Evolutionary conservation across 2,888 invertebrate genomes (phyloP).

Genomic region (Erpobdella octoculata): DNA sequence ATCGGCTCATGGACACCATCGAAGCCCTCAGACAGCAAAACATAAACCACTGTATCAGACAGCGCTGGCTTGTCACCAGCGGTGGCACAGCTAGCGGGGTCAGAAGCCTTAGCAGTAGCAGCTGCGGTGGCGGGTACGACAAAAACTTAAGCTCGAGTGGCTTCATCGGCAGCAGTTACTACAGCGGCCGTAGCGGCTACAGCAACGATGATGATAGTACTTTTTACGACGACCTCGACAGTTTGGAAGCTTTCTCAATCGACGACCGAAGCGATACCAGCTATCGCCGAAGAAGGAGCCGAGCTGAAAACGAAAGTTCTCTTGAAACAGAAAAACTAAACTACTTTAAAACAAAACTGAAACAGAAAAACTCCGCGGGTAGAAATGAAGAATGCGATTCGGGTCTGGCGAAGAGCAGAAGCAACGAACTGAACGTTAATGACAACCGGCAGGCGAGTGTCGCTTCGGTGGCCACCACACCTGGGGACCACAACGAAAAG

Average conservation of each 20-base stretch:
- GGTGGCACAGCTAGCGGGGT: background rate
- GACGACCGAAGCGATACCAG: background rate
- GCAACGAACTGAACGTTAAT: too few relatives aligned
- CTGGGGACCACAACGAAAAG: too few relatives aligned
- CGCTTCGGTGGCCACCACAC: too few relatives aligned
- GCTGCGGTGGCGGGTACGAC: too few relatives aligned
- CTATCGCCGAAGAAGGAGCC: background rate
- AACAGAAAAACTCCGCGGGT: background rate
- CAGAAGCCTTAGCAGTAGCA: background rate
- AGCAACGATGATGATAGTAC: background rate
- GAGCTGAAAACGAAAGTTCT: background rate
- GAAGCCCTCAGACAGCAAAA: background rate
- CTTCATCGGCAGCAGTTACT: slow-evolving; percentile 7
- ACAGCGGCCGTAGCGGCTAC: background rate
- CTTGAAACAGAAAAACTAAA: background rate
- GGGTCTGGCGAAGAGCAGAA: background rate
- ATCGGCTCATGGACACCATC: background rate
- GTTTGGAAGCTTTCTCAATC: background rate
- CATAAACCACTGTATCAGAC: slow-evolving; percentile 8
- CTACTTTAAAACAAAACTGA: background rate
- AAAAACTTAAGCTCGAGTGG: too few relatives aligned
- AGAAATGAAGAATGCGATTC: background rate
- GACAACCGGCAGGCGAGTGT: too few relatives aligned
- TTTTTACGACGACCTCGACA: background rate
- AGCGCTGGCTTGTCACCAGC: background rate